These are phyloP conservation scores for Microplitis deprimator DNA, from an alignment of 2,888 invertebrate genomes.

Conservation along the genomic window DNA sequence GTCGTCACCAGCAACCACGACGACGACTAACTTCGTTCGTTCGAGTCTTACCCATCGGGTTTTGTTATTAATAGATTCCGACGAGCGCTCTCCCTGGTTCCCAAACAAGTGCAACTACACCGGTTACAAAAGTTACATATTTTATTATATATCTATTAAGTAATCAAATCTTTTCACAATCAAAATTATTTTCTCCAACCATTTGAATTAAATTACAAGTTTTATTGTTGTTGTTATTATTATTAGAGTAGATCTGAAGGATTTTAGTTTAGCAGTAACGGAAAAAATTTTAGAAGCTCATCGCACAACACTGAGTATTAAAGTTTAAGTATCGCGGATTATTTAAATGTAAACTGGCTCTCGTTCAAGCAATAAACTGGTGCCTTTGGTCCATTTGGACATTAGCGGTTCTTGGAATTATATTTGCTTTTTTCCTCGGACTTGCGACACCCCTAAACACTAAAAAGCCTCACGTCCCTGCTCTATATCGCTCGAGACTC, in stretches of 20 bases:
- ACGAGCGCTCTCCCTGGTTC: conserved; percentile 37
- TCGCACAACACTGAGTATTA: neutral
- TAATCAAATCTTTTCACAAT: no score
- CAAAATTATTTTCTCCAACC: no score
- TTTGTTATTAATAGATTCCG: conserved; percentile 40
- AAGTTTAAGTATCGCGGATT: conserved; percentile 13
- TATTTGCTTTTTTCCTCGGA: conserved; percentile 64
- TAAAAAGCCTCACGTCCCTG: conserved; percentile 48
- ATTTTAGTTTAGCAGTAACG: no score
- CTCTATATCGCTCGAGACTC: conserved; percentile 46
- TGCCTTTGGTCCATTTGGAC: conserved; percentile 65
- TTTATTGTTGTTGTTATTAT: no score
- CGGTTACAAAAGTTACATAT: neutral
- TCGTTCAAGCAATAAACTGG: conserved; percentile 62
- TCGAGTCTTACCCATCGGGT: conserved; percentile 16
- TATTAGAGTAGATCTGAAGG: no score
- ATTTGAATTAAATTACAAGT: no score
- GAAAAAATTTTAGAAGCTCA: neutral
- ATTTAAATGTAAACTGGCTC: conserved; percentile 61
- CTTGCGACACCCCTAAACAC: conserved; percentile 59
- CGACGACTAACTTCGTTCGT: conserved; percentile 20
- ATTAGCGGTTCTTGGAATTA: conserved; percentile 56
- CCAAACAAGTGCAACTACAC: conserved; percentile 26
- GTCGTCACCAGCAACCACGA: conserved; percentile 6
- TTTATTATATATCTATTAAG: neutral